Evolutionary conservation across 1,140 invertebrate genomes (phyloP).

Genomic region (Bacillus rossius): DNA sequence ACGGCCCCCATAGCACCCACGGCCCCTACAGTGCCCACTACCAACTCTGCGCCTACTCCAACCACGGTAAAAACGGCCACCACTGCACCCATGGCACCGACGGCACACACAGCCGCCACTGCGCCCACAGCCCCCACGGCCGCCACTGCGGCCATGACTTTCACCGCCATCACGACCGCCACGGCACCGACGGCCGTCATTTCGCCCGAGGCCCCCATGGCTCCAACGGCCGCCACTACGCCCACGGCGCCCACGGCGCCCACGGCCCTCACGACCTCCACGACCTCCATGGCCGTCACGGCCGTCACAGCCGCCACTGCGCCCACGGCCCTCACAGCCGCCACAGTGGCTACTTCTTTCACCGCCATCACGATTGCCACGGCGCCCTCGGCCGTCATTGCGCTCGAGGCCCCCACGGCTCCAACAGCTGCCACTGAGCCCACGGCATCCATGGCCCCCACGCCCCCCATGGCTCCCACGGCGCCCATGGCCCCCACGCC

Average conservation of each 20-base stretch:
- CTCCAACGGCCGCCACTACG: background rate
- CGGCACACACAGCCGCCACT: background rate
- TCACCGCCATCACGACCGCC: background rate
- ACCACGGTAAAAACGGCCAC: too few relatives aligned
- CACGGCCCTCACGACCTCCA: too few relatives aligned
- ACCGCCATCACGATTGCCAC: background rate
- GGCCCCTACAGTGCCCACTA: too few relatives aligned
- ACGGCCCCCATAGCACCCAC: too few relatives aligned
- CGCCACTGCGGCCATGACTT: background rate
- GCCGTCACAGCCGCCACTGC: background rate
- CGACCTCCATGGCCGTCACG: background rate
- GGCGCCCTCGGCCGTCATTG: background rate
- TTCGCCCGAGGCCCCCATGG: background rate
- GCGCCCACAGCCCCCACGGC: background rate
- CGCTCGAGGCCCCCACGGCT: background rate
- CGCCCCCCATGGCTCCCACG: background rate
- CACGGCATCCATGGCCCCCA: background rate
- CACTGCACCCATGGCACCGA: too few relatives aligned
- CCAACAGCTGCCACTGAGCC: background rate
- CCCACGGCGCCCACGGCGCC: background rate
- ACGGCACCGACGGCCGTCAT: background rate
- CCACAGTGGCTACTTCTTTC: background rate
- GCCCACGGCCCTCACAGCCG: background rate
- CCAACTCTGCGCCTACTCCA: too few relatives aligned
- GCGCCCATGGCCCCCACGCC: too few relatives aligned